phyloP scores from a whole-genome alignment of 1,140 invertebrate genomes.

The Grapholita molesta region DNA sequence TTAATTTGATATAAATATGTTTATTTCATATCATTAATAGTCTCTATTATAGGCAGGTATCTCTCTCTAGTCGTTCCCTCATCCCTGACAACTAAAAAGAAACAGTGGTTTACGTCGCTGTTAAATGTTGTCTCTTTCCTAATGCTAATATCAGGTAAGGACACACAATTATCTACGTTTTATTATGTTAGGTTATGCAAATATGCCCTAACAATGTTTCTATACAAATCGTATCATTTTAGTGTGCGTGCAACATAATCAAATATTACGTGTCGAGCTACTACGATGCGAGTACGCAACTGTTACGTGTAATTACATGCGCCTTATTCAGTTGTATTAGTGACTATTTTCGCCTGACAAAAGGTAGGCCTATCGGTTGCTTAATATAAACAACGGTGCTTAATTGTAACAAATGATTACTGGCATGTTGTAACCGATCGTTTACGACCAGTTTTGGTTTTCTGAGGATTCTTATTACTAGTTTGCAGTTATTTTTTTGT shows the following conservation, averaged over 20 bases:
- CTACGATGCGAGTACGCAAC: conserved; percentile 4
- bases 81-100: too few species aligned
- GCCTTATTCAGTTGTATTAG: neutral
- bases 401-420: conserved; percentile 14
- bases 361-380: conserved; percentile 2
- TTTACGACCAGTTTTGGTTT: conserved; percentile 1
- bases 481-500: neutral
- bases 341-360: neutral
- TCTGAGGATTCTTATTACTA: neutral
- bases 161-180: neutral
- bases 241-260: neutral
- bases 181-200: too few species aligned
- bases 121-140: too few species aligned
- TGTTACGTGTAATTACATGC: neutral
- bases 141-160: too few species aligned
- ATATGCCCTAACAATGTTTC: neutral
- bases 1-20: too few species aligned
- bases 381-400: conserved; percentile 16
- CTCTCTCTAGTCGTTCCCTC: too few species aligned
- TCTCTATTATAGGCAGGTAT: too few species aligned
- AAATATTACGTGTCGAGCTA: conserved; percentile 14
- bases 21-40: too few species aligned
- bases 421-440: conserved; percentile 2
- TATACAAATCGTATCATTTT: neutral
- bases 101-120: too few species aligned